Evolutionary conservation across 2,113 vertebrate genomes (phyloP).

Genomic region (Ramphastos sulfuratus): DNA sequence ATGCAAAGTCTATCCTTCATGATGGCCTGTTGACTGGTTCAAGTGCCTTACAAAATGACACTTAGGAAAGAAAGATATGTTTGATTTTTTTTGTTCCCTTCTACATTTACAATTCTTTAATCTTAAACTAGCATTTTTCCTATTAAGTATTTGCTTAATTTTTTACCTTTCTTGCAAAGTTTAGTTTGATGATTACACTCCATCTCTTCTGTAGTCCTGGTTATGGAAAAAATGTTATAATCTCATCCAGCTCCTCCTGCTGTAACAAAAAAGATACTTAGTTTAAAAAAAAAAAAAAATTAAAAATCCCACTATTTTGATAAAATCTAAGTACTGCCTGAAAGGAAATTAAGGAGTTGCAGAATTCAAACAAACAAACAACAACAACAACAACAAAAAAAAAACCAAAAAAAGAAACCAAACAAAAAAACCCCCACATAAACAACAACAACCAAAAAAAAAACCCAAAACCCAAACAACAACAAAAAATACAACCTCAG

Average conservation of each 20-base stretch:
- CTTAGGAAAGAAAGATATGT: not conserved
- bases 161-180: not conserved
- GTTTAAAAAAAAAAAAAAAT: not conserved
- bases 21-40: rapidly evolving
- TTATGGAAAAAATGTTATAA: not conserved
- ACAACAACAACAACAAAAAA: no score
- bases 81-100: not conserved
- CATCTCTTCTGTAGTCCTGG: not conserved
- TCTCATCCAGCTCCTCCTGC: not conserved
- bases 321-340: not conserved
- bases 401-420: no score
- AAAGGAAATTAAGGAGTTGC: not conserved
- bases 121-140: not conserved
- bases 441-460: no score
- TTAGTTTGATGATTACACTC: not conserved
- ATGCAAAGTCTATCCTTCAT: not conserved
- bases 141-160: not conserved
- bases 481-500: no score
- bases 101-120: not conserved
- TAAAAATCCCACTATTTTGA: not conserved
- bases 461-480: no score
- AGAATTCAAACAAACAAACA: not conserved
- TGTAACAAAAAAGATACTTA: not conserved
- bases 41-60: not conserved
- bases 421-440: no score